These are phyloP conservation scores for Lepisosteus osseus DNA, from an alignment of 2,113 vertebrate species.

Conservation along the genomic window DNA sequence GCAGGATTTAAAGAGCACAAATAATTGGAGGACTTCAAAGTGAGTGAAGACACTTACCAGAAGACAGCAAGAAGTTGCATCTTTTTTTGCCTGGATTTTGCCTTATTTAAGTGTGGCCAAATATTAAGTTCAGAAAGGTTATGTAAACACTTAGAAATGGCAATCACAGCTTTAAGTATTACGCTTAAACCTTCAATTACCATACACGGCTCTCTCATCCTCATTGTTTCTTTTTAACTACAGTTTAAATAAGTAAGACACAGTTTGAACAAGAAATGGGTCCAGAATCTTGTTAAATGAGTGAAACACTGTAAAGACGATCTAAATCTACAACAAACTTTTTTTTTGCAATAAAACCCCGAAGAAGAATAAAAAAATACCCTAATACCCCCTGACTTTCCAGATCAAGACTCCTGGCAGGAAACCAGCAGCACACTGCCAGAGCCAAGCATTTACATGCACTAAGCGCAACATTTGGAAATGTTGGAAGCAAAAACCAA, in stretches of 20 bases:
- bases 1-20: neutral
- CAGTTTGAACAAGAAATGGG: conserved; percentile 42
- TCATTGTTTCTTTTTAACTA: conserved; percentile 50
- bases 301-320: conserved; percentile 54
- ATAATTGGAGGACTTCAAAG: conserved; percentile 26
- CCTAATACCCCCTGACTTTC: conserved; percentile 26
- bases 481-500: no score
- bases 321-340: conserved; percentile 32
- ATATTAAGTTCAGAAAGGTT: conserved; percentile 72
- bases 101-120: conserved; percentile 55
- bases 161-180: conserved; percentile 65
- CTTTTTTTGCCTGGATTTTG: conserved; percentile 38
- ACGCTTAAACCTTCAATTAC: conserved; percentile 71
- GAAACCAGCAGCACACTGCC: conserved; percentile 60
- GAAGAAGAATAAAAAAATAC: neutral
- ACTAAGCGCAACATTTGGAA: no score
- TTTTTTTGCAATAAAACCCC: conserved; percentile 41
- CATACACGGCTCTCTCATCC: conserved; percentile 58
- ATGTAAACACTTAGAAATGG: conserved; percentile 67
- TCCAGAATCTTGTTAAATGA: conserved; percentile 52
- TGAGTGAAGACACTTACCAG: conserved; percentile 6
- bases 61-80: conserved; percentile 37
- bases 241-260: conserved; percentile 49
- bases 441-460: conserved; percentile 54
- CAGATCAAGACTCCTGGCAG: conserved; percentile 57